A percentile compares a stretch with the other conserved stretches of the same genome.
phyloP scores from a whole-genome alignment of 2,888 invertebrate species.

The Nemapogon koenigi region DNA sequence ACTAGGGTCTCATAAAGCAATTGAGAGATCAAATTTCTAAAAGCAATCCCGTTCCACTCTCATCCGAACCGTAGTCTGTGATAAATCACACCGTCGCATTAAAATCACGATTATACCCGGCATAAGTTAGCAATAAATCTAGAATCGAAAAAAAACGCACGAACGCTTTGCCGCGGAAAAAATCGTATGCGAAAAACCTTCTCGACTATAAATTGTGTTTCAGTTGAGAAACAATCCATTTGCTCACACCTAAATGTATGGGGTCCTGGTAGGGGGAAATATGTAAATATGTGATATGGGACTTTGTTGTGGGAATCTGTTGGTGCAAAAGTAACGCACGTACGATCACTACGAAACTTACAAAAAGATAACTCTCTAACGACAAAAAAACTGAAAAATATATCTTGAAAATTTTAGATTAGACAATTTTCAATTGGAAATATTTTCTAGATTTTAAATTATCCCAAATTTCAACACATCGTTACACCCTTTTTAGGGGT shows the following conservation, averaged over 20 bases:
- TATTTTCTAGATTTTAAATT: too few relatives aligned
- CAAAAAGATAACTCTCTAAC: too few relatives aligned
- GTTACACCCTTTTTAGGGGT: too few relatives aligned
- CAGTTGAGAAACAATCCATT: conserved; percentile 48
- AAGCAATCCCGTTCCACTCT: conserved; percentile 41
- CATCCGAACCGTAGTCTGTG: conserved; percentile 33
- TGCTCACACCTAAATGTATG: conserved; percentile 49
- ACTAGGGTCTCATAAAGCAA: conserved; percentile 50
- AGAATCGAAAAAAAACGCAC: conserved; percentile 35
- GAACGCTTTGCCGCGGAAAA: conserved; percentile 21
- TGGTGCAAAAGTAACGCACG: too few relatives aligned
- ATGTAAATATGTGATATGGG: conserved; percentile 36
- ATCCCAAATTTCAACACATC: too few relatives aligned
- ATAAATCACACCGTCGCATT: conserved; percentile 54
- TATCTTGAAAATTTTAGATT: too few relatives aligned
- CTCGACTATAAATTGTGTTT: conserved; percentile 42
- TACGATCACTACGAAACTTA: too few relatives aligned
- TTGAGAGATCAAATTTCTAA: conserved; percentile 61
- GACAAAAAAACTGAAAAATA: too few relatives aligned
- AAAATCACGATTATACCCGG: conserved; percentile 60
- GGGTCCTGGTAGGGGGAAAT: conserved; percentile 37
- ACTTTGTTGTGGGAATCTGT: conserved; percentile 13
- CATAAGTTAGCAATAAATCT: conserved; percentile 59
- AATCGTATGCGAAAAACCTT: conserved; percentile 30
- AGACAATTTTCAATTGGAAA: too few relatives aligned